These are phyloP conservation scores for Manacus vitellinus DNA, from an alignment of 2,113 vertebrate species.

Conservation along the genomic window DNA sequence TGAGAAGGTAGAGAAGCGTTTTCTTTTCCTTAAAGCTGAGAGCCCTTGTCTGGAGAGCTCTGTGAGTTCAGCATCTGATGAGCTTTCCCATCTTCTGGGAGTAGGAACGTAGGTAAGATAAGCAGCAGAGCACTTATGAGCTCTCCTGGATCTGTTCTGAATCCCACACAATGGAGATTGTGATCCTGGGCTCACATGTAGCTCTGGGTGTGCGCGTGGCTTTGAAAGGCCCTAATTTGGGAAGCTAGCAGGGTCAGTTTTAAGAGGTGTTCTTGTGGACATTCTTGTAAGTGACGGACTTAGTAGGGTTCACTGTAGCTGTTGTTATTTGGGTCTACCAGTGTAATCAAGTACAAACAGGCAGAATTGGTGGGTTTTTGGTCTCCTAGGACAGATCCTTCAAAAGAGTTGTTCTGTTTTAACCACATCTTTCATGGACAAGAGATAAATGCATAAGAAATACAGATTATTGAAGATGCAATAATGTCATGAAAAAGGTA, in stretches of 20 bases:
- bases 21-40: background rate
- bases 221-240: background rate
- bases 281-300: background rate
- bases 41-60: background rate
- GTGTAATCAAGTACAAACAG: background rate
- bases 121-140: background rate
- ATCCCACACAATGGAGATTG: background rate
- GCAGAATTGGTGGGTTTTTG: background rate
- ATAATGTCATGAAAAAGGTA: background rate
- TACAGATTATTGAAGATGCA: background rate
- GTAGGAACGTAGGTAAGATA: fast-evolving
- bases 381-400: background rate
- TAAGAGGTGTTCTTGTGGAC: background rate
- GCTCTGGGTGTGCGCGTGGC: background rate
- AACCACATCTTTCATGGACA: background rate
- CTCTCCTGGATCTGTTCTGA: background rate
- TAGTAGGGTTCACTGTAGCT: background rate
- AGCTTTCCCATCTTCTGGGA: background rate
- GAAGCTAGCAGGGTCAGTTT: background rate
- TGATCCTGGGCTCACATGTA: background rate
- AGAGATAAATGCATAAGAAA: background rate
- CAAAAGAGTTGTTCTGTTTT: background rate
- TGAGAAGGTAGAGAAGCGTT: background rate
- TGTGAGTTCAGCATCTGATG: background rate
- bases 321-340: background rate